Evolutionary conservation across 1,140 invertebrate genomes (phyloP), one percentile per base, ranked within the genome.

Genomic region (Helicoverpa zea): DNA sequence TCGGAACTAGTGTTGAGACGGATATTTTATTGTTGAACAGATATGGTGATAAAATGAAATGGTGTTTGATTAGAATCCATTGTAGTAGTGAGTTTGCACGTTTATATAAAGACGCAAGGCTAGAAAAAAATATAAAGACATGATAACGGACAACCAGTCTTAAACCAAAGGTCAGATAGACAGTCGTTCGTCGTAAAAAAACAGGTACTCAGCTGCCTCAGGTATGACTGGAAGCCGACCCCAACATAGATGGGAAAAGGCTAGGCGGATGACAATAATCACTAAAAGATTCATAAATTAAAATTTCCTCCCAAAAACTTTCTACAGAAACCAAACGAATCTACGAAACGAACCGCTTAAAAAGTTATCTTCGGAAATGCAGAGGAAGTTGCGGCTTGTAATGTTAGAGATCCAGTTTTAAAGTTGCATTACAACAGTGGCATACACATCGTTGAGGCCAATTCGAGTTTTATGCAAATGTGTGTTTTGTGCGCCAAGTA

Each of bases 391-490:
- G 29, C 49, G 58, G 47, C 18, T 14, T 79, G 75, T 81, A 80
- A 83, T 81, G 80, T 70, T 16, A 23, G 54, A 49, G 73, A 49
- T 63, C 59, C 68, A 82, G 86, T 85, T 66, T 81, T 80, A 86
- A 86, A 89, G 81, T 86, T 89, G 83, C 74, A 77, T 85, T 79
- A 76, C 84, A 80, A 77, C 79, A 72, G 58, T 49, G 13, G 61
- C 61, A 85, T 82, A 82, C 77, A 80, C 83, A 80, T 82, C 79
- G 66, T 81, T 85, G 81, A 80, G 81, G 82, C 84, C 84, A 83
- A 86, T 87, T 85, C 51, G 80, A 87, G 79, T 89, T 87, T 87
- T 89, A 87, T 87, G 85, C 87, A 89, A 89, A 89, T 88, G 56
- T 63, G 68, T 79, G 68, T 85, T 81, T 84, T 84, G 81, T 81